Evolutionary conservation across 1,140 invertebrate genomes (phyloP).

Genomic region (Agrypnia vestita): DNA sequence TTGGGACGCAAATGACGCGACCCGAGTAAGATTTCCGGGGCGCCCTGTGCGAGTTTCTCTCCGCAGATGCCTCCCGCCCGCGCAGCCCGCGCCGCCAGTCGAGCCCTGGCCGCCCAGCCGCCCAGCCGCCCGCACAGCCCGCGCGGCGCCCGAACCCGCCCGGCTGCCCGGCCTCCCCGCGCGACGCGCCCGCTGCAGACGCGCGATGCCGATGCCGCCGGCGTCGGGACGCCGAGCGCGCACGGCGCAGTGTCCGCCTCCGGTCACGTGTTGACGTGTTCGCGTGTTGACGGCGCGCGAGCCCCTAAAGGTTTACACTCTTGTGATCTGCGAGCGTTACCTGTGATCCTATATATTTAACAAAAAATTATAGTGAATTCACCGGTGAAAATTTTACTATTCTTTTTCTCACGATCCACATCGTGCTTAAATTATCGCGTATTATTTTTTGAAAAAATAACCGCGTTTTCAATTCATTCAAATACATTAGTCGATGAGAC

Average conservation of each 20-base stretch:
- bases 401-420: too few species aligned
- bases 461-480: too few species aligned
- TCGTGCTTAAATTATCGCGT: too few species aligned
- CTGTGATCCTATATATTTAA: too few species aligned
- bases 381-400: too few species aligned
- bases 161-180: not conserved
- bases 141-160: not conserved
- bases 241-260: conserved; percentile 65
- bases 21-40: not conserved
- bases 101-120: conserved; percentile 28
- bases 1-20: not conserved
- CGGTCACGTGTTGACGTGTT: conserved; percentile 62
- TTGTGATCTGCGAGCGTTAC: too few species aligned
- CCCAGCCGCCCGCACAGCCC: conserved; percentile 6
- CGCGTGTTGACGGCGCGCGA: too few species aligned
- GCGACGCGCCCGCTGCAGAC: conserved; percentile 49
- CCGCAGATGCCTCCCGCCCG: conserved; percentile 35
- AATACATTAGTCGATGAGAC: too few species aligned
- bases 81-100: conserved; percentile 28
- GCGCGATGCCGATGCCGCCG: conserved; percentile 65
- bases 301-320: too few species aligned
- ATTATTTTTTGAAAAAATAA: too few species aligned
- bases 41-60: conserved; percentile 26
- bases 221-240: conserved; percentile 66
- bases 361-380: too few species aligned